Conservation (phyloP, 2,797 vertebrate species). For the Dryobates pubescens region DNA sequence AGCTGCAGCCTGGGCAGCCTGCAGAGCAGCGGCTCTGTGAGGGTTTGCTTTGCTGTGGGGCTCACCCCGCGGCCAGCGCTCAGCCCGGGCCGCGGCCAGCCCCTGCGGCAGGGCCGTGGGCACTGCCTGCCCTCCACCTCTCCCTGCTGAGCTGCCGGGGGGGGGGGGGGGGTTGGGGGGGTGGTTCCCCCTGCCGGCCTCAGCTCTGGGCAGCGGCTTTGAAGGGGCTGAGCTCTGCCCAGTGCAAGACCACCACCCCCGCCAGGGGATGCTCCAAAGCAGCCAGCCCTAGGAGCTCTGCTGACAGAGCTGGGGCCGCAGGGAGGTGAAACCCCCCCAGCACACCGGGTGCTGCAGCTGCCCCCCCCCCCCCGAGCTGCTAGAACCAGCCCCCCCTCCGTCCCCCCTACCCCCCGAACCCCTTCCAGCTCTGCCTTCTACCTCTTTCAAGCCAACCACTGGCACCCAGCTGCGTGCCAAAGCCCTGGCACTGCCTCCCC, state of each 20-base stretch:
- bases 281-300: neutral
- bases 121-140: accelerated
- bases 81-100: accelerated
- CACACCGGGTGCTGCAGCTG: neutral
- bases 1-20: neutral
- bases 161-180: neutral
- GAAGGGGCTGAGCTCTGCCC: neutral
- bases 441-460: neutral
- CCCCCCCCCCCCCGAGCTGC: neutral
- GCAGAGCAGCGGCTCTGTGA: neutral
- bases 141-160: neutral
- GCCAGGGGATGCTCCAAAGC: neutral
- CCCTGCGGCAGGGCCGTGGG: accelerated
- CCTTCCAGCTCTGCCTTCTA: neutral
- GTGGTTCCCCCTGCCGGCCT: neutral
- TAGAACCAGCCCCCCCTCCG: neutral
- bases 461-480: neutral
- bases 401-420: too few relatives aligned
- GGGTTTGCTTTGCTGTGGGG: neutral
- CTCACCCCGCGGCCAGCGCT: accelerated
- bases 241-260: neutral
- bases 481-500: neutral
- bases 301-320: accelerated
- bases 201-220: neutral
- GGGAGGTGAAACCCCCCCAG: neutral